Base-by-base conservation (phyloP, 1,140 invertebrate genomes). In the Pantala flavescens region DNA sequence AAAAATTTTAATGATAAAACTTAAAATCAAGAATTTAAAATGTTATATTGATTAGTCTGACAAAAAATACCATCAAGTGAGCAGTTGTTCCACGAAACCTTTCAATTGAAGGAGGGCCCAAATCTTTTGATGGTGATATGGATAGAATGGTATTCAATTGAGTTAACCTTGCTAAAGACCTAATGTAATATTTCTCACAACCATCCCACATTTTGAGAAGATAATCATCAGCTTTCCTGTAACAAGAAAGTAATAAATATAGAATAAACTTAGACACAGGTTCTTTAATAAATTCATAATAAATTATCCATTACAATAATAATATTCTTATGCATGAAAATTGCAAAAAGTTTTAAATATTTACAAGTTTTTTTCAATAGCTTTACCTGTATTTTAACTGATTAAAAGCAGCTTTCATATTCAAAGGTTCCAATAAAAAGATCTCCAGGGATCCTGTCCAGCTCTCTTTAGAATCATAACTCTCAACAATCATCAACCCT, bases 21-120 rank as follows among this genome's bases (percentile, higher is more conserved):
- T 36, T 2, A 36, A 2, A 36, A 36, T 36, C 3, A 36, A 36
- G 9, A 5, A 36, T 5, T 36, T 36, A 36, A 2, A 36, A 36
- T 5, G 2, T 5, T 36, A 36, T 9, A 36, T 5, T 36, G 28
- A 36, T 9, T 36, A 36, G 28, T 9, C 28, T 36, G 28, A 36
- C 28, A 36, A 36, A 36, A 36, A 36, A 21, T 76, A 77, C 84
- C 78, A 90, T 83, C 14, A 93, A 78, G 77, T 93, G 88, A 73
- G 86, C 84, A 0, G 89, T 85, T 80, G 91, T 95, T 70, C 96
- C 96, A 83, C 89, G 89, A 77, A 93, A 92, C 73, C 94, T 86
- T 75, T 96, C 92, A 71, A 94, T 88, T 77, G 93, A 92, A 55
- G 88, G 89, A 0, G 89, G 82, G 12, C 92, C 92, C 36, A 98